Base-by-base conservation (phyloP, 2,888 invertebrate species). In the Caenorhabditis sp. region DNA sequence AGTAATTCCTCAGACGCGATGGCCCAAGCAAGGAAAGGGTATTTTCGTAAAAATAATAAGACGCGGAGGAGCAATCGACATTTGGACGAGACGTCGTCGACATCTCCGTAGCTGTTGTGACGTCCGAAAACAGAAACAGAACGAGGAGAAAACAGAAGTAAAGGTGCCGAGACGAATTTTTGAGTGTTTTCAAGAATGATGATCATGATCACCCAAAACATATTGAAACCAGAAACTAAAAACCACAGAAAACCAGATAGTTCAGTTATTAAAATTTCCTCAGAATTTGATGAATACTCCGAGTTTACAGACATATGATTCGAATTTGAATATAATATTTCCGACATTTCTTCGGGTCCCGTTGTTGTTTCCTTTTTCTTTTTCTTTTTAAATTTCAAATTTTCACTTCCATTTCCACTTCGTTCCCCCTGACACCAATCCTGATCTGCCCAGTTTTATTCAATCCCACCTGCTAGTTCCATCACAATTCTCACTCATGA, bases 11-110 rank as follows among this genome's bases (percentile, higher is more conserved):
- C 82, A 56, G 78, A 74, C 3, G 70, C 56, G 44, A 69, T 61
- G 28, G 53, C 65, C 15, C 78, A 60, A 15, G 62, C 56, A 15
- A 51, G 65, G 40, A 70, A 82, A 65, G 78, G 82, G 47, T 82
- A 78, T 65, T 82, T 82, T 62, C 72, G 78, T 37, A 82, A 82
- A 70, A 74, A 82, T 74, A 76, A 71, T 62, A 78, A 79, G 56
- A 55, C 50, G 47, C 72, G 82, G 28, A 56, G 82, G 47, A 82
- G 82, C 60, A 55, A 79, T 60, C 50, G 77, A 77, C 68, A 68
- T 70, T 32, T 76, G 51, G 64, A 81, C 58, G 68, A 72, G 35
- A 13, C 60, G 53, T 20, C 60, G 53, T 24, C 74, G 24, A 35
- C 74, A 13, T 55, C 68, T 53, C 62, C 68, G 55, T 28, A 67